A percentile compares a stretch with the other conserved stretches of the same genome.
phyloP scores from a whole-genome alignment of 2,113 vertebrate genomes.

The crab-eating macaque (Macaca fascicularis) region DNA sequence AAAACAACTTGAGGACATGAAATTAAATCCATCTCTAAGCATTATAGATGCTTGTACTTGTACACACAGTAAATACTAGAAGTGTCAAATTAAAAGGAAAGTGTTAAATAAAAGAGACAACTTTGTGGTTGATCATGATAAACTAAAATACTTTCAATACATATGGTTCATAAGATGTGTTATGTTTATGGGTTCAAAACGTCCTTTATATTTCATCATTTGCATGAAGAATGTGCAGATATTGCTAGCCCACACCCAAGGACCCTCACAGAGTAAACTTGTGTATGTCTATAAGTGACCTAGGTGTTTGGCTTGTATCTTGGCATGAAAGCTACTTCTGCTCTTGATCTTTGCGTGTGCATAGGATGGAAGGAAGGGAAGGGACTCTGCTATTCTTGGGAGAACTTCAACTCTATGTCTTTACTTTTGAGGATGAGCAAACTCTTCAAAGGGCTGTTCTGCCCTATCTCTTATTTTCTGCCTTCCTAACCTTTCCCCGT shows the following conservation, averaged over 20 bases:
- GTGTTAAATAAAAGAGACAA: neutral
- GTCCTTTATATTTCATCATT: neutral
- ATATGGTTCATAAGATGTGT: neutral
- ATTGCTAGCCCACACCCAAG: neutral
- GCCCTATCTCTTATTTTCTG: neutral
- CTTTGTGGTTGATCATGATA: neutral
- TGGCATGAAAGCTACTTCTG: neutral
- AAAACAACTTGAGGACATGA: neutral
- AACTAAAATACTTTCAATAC: neutral
- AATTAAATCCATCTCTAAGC: neutral
- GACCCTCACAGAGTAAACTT: neutral
- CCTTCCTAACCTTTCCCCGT: neutral
- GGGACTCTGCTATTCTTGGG: neutral
- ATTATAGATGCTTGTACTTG: neutral
- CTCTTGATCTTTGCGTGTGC: neutral
- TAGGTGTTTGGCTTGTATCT: neutral
- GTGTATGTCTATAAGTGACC: neutral
- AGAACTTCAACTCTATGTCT: neutral
- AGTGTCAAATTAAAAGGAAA: neutral
- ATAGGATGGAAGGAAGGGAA: neutral
- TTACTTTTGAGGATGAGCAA: neutral
- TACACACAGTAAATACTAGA: neutral
- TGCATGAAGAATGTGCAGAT: neutral
- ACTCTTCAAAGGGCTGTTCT: neutral
- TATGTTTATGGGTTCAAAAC: neutral